Base-by-base conservation (phyloP, 2,797 vertebrate species). In the Trichosurus vulpecula region DNA sequence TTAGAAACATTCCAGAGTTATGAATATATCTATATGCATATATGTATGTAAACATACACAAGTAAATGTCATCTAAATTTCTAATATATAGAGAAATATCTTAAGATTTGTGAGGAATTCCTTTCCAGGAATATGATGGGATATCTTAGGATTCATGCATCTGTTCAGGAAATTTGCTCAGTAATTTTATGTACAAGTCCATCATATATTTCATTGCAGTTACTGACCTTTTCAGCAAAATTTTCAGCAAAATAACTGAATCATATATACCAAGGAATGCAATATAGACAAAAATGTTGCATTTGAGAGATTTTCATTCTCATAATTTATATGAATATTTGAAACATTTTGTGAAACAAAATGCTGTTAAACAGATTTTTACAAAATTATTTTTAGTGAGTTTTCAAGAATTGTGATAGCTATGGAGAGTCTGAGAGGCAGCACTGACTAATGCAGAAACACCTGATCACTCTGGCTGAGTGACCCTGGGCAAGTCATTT, bases 71-170 rank as follows among this genome's bases (percentile, higher is more conserved):
- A 55, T 93, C 22, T 58, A 22, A 57, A 27, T 90, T 93, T 90
- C 27, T 55, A 58, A 27, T 57, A 52, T 30, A 58, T 4, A 27
- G 22, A 22, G 54, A 47, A 57, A 74, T 87, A 56, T n/a, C 25
- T 47, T 93, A 93, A 93, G 41, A 89, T n/a, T 54, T 93, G 90
- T 58, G 90, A 61, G 14, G 51, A 89, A 94, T 92, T 93, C 53
- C 41, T 53, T 87, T 94, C 13, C 66, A 30, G 54, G 55, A 57
- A 47, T 0, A 4, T 87, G 30, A 89, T 92, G 47, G 29, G 66
- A 89, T 51, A 3, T 31, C 35, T 56, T 52, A 94, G 54, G 25
- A 6, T 57, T 55, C 56, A 31, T 89, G 47, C 54, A 92, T 87
- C 91, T 92, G 47, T 94, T 57, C 91, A 94, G 31, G 27, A 92